Conservation (phyloP, 2,113 vertebrate genomes). For the Hirundichthys speculiger region DNA sequence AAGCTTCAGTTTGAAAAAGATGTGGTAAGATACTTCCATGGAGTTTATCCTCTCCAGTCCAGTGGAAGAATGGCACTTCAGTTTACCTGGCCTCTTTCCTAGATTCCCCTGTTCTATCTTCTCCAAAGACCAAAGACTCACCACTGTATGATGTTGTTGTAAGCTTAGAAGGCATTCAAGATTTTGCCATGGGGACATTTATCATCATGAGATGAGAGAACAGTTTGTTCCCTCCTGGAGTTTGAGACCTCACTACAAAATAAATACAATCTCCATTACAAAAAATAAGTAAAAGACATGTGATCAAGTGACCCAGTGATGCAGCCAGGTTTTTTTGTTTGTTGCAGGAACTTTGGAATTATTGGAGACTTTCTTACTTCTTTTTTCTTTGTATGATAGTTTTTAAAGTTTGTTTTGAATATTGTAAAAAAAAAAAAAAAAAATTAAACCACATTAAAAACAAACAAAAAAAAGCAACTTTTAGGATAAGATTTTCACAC, state of each 20-base stretch:
- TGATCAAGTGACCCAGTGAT: no score
- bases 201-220: constrained; percentile 6
- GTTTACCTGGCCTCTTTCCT: constrained; percentile 47
- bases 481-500: no score
- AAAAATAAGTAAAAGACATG: no score
- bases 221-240: background rate
- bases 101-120: constrained; percentile 28
- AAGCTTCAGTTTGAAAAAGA: constrained; percentile 36
- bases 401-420: no score
- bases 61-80: constrained; percentile 45
- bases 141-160: background rate
- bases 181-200: constrained; percentile 1
- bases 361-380: no score
- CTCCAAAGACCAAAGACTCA: constrained; percentile 11
- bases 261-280: no score
- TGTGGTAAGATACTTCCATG: constrained; percentile 30
- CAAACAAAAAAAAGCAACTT: no score
- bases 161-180: background rate
- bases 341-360: no score
- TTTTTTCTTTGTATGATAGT: no score
- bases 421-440: no score
- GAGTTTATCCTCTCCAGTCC: constrained; percentile 32
- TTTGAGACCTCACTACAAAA: constrained; percentile 1
- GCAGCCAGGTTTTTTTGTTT: no score
- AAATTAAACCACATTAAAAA: no score